Evolutionary conservation across 2,113 vertebrate species (phyloP).

Genomic region (Sinocyclocheilus maitianheensis): DNA sequence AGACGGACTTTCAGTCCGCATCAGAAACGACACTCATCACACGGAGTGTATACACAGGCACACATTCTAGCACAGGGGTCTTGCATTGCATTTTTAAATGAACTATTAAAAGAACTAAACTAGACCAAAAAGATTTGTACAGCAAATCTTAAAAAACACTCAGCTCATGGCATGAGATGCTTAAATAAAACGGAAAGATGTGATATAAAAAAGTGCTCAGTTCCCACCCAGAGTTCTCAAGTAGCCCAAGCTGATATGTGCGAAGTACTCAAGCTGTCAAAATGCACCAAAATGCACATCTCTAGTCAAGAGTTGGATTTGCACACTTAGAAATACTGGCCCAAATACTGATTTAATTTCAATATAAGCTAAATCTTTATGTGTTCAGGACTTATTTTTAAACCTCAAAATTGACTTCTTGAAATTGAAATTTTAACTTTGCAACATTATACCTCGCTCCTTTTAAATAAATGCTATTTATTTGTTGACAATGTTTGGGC

Average conservation of each 20-base stretch:
- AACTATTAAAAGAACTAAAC: not conserved
- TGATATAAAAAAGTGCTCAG: not conserved
- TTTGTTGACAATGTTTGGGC: not conserved
- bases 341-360: not conserved
- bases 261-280: constrained; percentile 18
- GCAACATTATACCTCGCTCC: not conserved
- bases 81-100: not conserved
- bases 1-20: not conserved
- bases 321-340: constrained; percentile 24
- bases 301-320: not conserved
- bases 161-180: not conserved
- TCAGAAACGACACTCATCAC: not conserved
- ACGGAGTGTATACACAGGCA: not conserved
- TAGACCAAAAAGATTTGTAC: not conserved
- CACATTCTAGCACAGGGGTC: not conserved
- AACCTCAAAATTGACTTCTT: not conserved
- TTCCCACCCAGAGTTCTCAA: not conserved
- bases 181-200: not conserved
- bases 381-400: not conserved
- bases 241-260: not conserved
- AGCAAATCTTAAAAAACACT: not conserved
- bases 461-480: not conserved
- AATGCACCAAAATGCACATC: constrained; percentile 4
- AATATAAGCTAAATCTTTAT: not conserved
- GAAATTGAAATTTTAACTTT: not conserved